phyloP scores from a whole-genome alignment of 2,113 vertebrate species.

The Ptychochromis oligacanthus region DNA sequence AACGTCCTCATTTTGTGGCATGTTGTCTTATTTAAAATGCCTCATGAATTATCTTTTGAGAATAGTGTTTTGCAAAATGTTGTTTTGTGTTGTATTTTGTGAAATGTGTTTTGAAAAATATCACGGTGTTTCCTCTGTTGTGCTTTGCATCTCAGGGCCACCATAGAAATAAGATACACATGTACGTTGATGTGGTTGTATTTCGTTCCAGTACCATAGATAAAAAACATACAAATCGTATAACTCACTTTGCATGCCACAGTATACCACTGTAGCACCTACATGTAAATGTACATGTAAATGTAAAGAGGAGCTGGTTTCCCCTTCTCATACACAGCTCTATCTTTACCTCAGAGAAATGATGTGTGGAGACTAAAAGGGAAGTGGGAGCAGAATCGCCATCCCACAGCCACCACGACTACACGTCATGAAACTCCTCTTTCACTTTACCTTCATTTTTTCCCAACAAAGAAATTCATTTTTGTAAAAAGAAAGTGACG shows the following conservation, averaged over 20 bases:
- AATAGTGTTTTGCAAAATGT: neutral
- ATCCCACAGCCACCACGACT: neutral
- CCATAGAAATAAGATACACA: neutral
- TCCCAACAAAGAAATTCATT: neutral
- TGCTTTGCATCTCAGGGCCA: neutral
- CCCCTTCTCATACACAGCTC: neutral
- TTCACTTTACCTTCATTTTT: conserved; percentile 21
- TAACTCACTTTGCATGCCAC: neutral
- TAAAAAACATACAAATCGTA: neutral
- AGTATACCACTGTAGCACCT: neutral
- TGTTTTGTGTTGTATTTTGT: neutral
- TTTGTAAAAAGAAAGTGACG: neutral
- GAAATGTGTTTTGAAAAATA: neutral
- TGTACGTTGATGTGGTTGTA: neutral
- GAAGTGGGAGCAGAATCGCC: conserved; percentile 58
- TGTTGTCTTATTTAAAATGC: no score
- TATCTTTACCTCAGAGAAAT: neutral
- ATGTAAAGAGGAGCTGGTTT: neutral
- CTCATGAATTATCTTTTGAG: no score
- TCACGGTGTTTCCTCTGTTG: neutral
- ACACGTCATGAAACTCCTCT: conserved; percentile 33
- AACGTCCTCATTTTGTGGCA: no score
- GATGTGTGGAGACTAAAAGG: conserved; percentile 1
- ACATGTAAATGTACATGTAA: neutral
- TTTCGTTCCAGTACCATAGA: neutral